Percentiles rank a stretch among this genome's conserved stretches.
phyloP scores from a whole-genome alignment of 2,888 invertebrate species.

The Melanophora roralis region DNA sequence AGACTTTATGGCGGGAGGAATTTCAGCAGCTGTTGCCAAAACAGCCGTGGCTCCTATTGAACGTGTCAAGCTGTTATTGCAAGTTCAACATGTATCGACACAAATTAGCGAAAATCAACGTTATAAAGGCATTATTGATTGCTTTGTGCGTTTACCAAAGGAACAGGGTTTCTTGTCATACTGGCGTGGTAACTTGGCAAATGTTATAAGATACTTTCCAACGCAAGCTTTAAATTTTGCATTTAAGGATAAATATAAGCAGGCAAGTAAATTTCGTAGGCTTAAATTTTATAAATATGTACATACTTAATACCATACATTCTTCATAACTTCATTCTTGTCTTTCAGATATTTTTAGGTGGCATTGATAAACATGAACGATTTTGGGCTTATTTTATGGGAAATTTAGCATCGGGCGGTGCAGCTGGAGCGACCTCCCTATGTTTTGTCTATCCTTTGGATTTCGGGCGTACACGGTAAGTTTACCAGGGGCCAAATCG shows the following conservation, averaged over 20 bases:
- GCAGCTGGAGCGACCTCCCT: constrained; percentile 93
- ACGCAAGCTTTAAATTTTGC: constrained; percentile 94
- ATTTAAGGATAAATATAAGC: constrained; percentile 93
- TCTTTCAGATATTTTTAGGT: constrained; percentile 60
- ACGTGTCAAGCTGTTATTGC: constrained; percentile 91
- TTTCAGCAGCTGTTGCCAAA: constrained; percentile 92
- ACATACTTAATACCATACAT: too few species aligned
- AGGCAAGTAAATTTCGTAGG: constrained; percentile 66
- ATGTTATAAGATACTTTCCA: constrained; percentile 93
- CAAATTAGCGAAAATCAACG: constrained; percentile 87
- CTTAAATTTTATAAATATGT: too few species aligned
- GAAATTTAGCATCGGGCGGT: constrained; percentile 91
- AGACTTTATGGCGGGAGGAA: constrained; percentile 91
- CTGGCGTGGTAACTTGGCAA: constrained; percentile 94
- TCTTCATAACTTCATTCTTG: not conserved
- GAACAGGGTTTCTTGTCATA: constrained; percentile 88
- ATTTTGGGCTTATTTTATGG: constrained; percentile 89
- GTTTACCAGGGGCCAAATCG: too few species aligned
- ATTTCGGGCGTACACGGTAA: constrained; percentile 90
- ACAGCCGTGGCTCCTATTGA: constrained; percentile 95
- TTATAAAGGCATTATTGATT: constrained; percentile 91
- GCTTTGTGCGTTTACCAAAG: constrained; percentile 86
- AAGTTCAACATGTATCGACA: constrained; percentile 92
- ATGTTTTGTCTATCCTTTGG: constrained; percentile 93
- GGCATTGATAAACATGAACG: constrained; percentile 89